Conservation (phyloP, 1,140 invertebrate genomes). For the Liolophura sinensis region DNA sequence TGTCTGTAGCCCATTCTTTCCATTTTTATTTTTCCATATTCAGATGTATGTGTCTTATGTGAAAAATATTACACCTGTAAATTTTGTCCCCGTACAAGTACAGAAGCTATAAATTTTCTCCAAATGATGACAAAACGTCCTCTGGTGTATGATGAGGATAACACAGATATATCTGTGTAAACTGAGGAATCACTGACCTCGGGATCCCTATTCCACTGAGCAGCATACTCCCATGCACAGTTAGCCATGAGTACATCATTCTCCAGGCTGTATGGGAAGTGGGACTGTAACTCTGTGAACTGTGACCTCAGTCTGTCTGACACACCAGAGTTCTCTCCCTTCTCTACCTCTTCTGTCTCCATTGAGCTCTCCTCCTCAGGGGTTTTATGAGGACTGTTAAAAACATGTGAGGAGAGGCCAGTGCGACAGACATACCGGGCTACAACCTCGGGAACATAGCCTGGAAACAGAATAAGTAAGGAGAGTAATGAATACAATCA, state of each 20-base stretch:
- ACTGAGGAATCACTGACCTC: slow-evolving; percentile 48
- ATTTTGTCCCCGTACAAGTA: no score
- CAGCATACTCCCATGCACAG: slow-evolving; percentile 87
- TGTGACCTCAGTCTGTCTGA: slow-evolving; percentile 57
- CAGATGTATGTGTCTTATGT: no score
- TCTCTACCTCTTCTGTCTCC: slow-evolving; percentile 14
- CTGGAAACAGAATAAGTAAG: slow-evolving; percentile 15
- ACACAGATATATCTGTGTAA: no score
- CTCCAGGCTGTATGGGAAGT: slow-evolving; percentile 83
- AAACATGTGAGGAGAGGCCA: slow-evolving; percentile 36
- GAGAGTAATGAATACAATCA: neutral
- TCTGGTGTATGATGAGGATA: neutral
- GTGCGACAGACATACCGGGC: slow-evolving; percentile 42
- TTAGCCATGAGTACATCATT: slow-evolving; percentile 78
- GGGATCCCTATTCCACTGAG: slow-evolving; percentile 81
- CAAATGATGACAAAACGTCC: no score
- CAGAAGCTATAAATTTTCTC: no score
- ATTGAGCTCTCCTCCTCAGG: slow-evolving; percentile 22
- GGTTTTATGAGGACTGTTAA: slow-evolving; percentile 25
- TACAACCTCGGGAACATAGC: slow-evolving; percentile 48
- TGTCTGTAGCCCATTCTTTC: no score
- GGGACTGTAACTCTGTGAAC: slow-evolving; percentile 56
- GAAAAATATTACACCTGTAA: neutral
- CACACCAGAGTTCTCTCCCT: slow-evolving; percentile 10
- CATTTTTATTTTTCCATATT: no score